Evolutionary conservation across 2,797 vertebrate species (phyloP).

Genomic region (Lemur catta): DNA sequence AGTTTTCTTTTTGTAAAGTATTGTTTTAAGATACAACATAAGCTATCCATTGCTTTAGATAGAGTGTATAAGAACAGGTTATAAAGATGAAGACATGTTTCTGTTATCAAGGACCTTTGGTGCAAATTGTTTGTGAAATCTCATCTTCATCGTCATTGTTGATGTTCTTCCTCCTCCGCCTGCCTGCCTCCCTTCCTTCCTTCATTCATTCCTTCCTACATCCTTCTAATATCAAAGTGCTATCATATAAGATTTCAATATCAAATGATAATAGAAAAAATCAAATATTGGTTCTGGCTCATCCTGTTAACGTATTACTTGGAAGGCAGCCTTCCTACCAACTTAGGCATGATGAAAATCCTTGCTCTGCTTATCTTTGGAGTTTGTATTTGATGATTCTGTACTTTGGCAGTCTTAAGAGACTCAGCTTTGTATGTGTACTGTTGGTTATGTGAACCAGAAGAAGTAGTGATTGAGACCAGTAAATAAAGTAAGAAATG

Average conservation of each 20-base stretch:
- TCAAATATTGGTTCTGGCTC: neutral
- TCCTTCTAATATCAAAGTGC: neutral
- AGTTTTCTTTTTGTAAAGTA: neutral
- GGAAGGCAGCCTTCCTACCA: neutral
- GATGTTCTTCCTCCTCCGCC: neutral
- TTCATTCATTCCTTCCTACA: neutral
- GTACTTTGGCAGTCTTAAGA: neutral
- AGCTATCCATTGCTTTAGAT: neutral
- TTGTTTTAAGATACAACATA: slow-evolving; percentile 7
- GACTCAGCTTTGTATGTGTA: neutral
- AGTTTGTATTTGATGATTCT: slow-evolving; percentile 9
- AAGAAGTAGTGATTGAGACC: neutral
- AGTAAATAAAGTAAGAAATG: slow-evolving; percentile 34
- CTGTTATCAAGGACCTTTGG: neutral
- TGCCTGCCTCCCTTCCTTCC: neutral
- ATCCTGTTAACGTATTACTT: neutral
- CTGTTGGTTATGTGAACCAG: neutral
- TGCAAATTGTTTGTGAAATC: slow-evolving; percentile 32
- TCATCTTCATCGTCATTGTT: neutral
- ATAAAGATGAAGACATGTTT: neutral
- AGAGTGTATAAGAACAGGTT: neutral
- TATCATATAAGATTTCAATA: neutral
- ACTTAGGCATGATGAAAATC: neutral
- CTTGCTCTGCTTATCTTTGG: slow-evolving; percentile 2
- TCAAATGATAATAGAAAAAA: neutral